Evolutionary conservation across 2,797 vertebrate genomes (phyloP).

Genomic region (Muraenolepis orangiensis): DNA sequence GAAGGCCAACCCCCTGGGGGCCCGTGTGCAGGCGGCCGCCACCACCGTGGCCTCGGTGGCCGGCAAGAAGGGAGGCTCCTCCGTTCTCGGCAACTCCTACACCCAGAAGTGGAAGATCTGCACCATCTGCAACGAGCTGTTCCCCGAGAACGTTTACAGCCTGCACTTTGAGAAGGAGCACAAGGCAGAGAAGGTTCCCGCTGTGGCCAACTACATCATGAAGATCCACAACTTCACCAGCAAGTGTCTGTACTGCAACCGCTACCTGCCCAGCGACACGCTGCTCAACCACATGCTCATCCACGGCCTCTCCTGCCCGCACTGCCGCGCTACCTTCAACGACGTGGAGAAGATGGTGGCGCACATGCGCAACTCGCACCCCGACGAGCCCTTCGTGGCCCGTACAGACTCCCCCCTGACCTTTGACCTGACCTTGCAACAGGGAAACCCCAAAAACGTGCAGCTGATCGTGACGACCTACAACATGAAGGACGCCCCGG

Average conservation of each 20-base stretch:
- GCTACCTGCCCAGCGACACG: conserved; percentile 96
- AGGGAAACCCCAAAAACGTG: conserved; percentile 96
- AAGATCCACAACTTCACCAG: conserved; percentile 99
- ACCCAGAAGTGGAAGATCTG: conserved; percentile 99
- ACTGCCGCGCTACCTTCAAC: conserved; percentile 96
- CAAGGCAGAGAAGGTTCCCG: conserved; percentile 97
- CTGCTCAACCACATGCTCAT: conserved; percentile 98
- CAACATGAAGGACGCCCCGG: conserved; percentile 92
- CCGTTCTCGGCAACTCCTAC: conserved; percentile 86
- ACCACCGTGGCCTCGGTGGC: conserved; percentile 74
- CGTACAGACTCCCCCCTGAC: conserved; percentile 95
- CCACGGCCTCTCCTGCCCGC: conserved; percentile 92
- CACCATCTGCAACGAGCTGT: conserved; percentile 98
- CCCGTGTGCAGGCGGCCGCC: conserved; percentile 83
- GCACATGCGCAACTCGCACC: conserved; percentile 92
- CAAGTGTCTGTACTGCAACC: conserved; percentile 99
- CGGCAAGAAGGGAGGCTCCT: conserved; percentile 78
- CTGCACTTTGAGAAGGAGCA: conserved; percentile 98
- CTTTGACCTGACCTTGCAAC: conserved; percentile 96
- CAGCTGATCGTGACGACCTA: conserved; percentile 97
- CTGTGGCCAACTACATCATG: conserved; percentile 98
- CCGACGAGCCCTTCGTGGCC: conserved; percentile 88
- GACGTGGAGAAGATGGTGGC: conserved; percentile 99
- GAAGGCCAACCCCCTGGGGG: conserved; percentile 82
- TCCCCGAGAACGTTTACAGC: conserved; percentile 97